phyloP scores from a whole-genome alignment of 2,888 invertebrate species.

The Drosophila villosipedis region DNA sequence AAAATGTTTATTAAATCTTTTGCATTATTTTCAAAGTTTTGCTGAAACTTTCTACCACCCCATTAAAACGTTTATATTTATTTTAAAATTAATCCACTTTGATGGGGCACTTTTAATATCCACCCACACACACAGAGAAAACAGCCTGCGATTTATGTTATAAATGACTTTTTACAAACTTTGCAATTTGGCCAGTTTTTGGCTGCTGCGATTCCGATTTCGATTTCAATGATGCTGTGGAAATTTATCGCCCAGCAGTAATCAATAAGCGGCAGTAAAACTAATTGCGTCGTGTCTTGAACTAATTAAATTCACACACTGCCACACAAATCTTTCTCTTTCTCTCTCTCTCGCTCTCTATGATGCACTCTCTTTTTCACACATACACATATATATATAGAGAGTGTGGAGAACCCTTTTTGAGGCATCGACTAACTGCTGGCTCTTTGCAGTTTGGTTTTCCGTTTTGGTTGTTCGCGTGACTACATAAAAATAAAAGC shows the following conservation, averaged over 20 bases:
- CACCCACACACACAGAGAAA: not conserved
- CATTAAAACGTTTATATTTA: conserved; percentile 14
- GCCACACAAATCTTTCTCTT: conserved; percentile 19
- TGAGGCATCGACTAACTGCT: conserved; percentile 57
- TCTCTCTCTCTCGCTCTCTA: not conserved
- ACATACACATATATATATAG: not conserved
- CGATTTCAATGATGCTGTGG: conserved; percentile 9
- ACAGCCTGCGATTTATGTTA: conserved; percentile 28
- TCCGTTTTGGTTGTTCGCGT: conserved; percentile 41
- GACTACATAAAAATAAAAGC: conserved; percentile 12
- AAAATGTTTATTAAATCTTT: conserved; percentile 10
- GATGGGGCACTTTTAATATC: conserved; percentile 13
- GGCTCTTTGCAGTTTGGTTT: conserved; percentile 54
- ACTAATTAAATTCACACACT: conserved; percentile 69
- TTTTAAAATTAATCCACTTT: conserved; percentile 30
- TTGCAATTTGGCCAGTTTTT: conserved; percentile 52
- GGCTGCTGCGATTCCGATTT: conserved; percentile 3
- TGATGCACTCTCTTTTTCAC: not conserved
- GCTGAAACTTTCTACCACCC: not conserved
- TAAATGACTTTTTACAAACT: conserved; percentile 54
- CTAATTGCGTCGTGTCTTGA: conserved; percentile 74
- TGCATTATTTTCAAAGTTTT: conserved; percentile 4
- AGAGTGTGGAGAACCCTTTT: conserved; percentile 19
- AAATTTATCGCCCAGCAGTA: conserved; percentile 67
- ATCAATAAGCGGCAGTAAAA: conserved; percentile 68